Conservation (phyloP, 2,888 invertebrate genomes). For the Arge pagana region DNA sequence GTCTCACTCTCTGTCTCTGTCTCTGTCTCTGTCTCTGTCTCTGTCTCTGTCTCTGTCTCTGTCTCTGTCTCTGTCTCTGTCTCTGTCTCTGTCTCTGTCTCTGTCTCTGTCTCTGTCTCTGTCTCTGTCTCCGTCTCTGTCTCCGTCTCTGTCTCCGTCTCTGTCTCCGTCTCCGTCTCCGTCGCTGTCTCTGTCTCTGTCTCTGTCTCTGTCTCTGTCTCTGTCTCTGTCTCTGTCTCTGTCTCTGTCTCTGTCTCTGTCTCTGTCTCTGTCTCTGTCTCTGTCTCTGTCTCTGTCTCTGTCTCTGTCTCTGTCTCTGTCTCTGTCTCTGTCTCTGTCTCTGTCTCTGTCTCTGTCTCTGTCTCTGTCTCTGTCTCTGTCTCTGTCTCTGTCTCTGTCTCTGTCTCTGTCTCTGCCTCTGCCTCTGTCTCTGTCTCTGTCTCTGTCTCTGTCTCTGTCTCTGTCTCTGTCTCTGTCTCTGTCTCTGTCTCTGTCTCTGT, state of each 20-base stretch:
- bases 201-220: background rate
- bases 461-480: background rate
- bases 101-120: background rate
- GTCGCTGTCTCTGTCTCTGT: background rate
- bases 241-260: constrained; percentile 18
- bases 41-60: background rate
- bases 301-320: constrained; percentile 1
- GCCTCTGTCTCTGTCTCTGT: too few relatives aligned
- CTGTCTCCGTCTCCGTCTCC: too few relatives aligned
- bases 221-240: constrained; percentile 4
- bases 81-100: background rate
- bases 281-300: constrained; percentile 8
- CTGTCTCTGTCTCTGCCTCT: background rate
- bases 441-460: background rate
- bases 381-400: background rate
- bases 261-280: constrained; percentile 18
- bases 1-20: background rate
- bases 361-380: background rate
- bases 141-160: too few relatives aligned
- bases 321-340: background rate
- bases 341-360: background rate
- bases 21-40: background rate
- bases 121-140: too few relatives aligned
- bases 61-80: background rate
- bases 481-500: background rate